Evolutionary conservation across 2,113 vertebrate genomes (phyloP).

Genomic region (Diadophis punctatus): DNA sequence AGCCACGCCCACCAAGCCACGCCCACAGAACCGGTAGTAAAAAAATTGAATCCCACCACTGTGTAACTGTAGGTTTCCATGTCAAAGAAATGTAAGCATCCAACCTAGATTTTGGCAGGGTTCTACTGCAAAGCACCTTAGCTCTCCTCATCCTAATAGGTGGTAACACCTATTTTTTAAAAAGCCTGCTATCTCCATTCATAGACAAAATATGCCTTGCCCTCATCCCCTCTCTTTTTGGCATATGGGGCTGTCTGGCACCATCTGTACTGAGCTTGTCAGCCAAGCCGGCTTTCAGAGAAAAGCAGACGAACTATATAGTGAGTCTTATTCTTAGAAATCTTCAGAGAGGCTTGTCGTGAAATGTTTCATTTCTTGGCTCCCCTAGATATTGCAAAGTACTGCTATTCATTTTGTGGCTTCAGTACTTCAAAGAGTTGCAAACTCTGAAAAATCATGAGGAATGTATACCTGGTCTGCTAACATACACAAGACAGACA

Average conservation of each 20-base stretch:
- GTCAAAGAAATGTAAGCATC: neutral
- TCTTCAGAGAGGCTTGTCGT: slow-evolving; percentile 47
- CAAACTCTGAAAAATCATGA: slow-evolving; percentile 43
- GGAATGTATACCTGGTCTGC: neutral
- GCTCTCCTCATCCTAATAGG: neutral
- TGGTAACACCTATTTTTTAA: slow-evolving; percentile 22
- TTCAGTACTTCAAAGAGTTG: slow-evolving; percentile 5
- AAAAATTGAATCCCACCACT: too few species aligned
- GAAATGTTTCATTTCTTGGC: slow-evolving; percentile 61
- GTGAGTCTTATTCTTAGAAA: slow-evolving; percentile 58
- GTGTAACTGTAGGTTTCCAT: neutral
- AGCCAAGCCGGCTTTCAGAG: slow-evolving; percentile 54
- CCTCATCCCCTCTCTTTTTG: slow-evolving; percentile 30
- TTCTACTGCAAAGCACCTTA: neutral
- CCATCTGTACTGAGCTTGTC: slow-evolving; percentile 47
- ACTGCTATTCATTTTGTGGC: slow-evolving; percentile 29
- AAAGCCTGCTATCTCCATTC: slow-evolving; percentile 23
- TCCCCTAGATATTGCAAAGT: slow-evolving; percentile 38
- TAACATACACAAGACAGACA: neutral
- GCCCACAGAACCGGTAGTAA: too few species aligned
- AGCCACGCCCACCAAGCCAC: too few species aligned
- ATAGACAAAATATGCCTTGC: slow-evolving; percentile 6
- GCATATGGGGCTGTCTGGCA: slow-evolving; percentile 48
- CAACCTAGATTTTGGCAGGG: neutral
- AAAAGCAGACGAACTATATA: slow-evolving; percentile 58